A percentile compares a stretch with the other conserved stretches of the same genome.
Conservation (phyloP, 2,113 vertebrate genomes). For the Vanacampus margaritifer region DNA sequence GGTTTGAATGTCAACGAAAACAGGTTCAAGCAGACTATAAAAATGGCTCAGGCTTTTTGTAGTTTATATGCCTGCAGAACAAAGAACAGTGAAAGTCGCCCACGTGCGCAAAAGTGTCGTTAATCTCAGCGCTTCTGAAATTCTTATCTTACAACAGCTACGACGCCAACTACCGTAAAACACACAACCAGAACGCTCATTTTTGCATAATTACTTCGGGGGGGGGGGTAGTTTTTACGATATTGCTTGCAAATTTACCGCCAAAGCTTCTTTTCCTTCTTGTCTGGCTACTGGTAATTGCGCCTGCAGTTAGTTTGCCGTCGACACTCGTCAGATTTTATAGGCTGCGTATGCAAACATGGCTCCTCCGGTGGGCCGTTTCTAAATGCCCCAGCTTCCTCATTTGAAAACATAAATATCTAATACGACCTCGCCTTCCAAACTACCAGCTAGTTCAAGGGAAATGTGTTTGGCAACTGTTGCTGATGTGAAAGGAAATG, state of each 20-base stretch:
- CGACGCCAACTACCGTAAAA: constrained; percentile 41
- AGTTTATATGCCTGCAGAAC: constrained; percentile 21
- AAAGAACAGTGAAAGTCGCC: constrained; percentile 35
- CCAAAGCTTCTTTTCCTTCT: background rate
- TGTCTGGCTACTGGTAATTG: background rate
- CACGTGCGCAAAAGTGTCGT: constrained; percentile 34
- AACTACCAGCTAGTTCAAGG: background rate
- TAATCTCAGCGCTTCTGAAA: constrained; percentile 44
- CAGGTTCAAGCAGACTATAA: constrained; percentile 25
- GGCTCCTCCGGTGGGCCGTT: background rate
- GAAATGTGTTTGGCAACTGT: background rate
- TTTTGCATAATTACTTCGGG: background rate
- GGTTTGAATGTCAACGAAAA: constrained; percentile 1
- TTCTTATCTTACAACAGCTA: constrained; percentile 48
- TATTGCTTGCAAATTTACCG: background rate
- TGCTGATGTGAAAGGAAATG: background rate
- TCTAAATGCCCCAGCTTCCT: background rate
- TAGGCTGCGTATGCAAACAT: background rate
- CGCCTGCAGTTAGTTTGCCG: background rate
- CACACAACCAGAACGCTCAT: constrained; percentile 21
- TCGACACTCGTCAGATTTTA: constrained; percentile 7
- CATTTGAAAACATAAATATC: background rate
- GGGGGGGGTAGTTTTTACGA: no score
- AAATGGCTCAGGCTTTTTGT: constrained; percentile 38
- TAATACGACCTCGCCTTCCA: background rate